phyloP scores from a whole-genome alignment of 2,797 vertebrate species.

The Lophius americanus region DNA sequence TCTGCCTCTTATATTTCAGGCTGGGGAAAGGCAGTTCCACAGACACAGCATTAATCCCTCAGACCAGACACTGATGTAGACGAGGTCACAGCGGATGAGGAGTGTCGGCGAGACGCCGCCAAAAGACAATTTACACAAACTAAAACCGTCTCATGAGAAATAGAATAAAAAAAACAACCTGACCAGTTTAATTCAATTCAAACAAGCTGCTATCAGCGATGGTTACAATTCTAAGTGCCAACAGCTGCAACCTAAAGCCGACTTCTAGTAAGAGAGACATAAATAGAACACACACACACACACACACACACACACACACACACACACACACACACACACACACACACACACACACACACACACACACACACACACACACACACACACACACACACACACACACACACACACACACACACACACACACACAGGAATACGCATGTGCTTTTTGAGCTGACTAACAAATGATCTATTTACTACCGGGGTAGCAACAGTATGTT shows the following conservation, averaged over 20 bases:
- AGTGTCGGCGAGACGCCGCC: slow-evolving; percentile 15
- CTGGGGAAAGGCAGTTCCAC: slow-evolving; percentile 1
- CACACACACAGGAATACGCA: no score
- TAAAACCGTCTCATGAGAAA: slow-evolving; percentile 41
- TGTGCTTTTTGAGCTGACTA: no score
- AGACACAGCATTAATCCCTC: slow-evolving; percentile 53
- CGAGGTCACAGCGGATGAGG: slow-evolving; percentile 42
- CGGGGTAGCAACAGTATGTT: no score
- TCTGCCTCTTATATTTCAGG: neutral
- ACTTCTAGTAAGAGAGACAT: slow-evolving; percentile 7
- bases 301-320: neutral
- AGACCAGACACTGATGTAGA: slow-evolving; percentile 47
- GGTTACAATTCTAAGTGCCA: slow-evolving; percentile 24
- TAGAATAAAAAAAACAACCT: slow-evolving; percentile 29
- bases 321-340: neutral
- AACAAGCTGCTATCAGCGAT: slow-evolving; percentile 26
- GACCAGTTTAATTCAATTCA: neutral
- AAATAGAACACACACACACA: neutral
- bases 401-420: no score
- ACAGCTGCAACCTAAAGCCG: slow-evolving; percentile 37
- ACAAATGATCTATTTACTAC: no score
- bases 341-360: neutral
- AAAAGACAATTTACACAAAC: slow-evolving; percentile 30
- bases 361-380: no score
- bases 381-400: neutral